Percentiles rank a stretch among this genome's conserved stretches.
phyloP scores from a whole-genome alignment of 2,797 vertebrate genomes.

The Chelon auratus region DNA sequence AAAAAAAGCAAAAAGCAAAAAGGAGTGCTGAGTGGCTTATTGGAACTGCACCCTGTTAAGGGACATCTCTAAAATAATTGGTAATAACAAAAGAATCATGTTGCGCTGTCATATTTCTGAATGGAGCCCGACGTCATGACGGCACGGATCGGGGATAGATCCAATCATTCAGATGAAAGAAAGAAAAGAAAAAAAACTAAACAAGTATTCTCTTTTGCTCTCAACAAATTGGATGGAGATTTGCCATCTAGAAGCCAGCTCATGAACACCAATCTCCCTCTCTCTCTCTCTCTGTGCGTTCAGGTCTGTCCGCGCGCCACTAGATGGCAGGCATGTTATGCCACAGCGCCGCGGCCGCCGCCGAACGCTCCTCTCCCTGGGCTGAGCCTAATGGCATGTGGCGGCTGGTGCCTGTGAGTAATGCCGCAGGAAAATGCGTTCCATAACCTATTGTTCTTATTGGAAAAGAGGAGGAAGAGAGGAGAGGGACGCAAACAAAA shows the following conservation, averaged over 20 bases:
- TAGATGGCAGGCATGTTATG: slow-evolving; percentile 81
- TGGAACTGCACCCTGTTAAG: slow-evolving; percentile 8
- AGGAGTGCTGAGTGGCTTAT: not conserved
- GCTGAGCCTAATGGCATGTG: slow-evolving; percentile 82
- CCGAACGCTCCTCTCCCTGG: slow-evolving; percentile 15
- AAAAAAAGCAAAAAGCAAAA: slow-evolving; percentile 9
- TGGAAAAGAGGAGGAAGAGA: slow-evolving; percentile 71
- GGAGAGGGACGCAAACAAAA: slow-evolving; percentile 69
- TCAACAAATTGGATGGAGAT: slow-evolving; percentile 58
- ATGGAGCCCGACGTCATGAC: slow-evolving; percentile 32
- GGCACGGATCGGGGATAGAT: slow-evolving; percentile 18
- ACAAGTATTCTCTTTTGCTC: slow-evolving; percentile 42
- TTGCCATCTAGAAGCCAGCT: slow-evolving; percentile 50
- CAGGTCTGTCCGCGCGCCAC: slow-evolving; percentile 53
- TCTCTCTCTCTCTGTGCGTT: not conserved
- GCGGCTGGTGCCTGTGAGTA: slow-evolving; percentile 82
- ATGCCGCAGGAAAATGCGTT: slow-evolving; percentile 81
- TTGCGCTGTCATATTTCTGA: slow-evolving; percentile 13
- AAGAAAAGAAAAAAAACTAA: slow-evolving; percentile 18
- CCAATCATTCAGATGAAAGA: slow-evolving; percentile 40
- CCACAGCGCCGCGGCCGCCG: not conserved
- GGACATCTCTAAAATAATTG: slow-evolving; percentile 31
- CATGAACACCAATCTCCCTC: slow-evolving; percentile 31
- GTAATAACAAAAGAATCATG: slow-evolving; percentile 12
- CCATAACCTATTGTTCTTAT: slow-evolving; percentile 85